A percentile compares a stretch with the other conserved stretches of the same genome.
phyloP scores from a whole-genome alignment of 2,113 vertebrate genomes.

The Campylomormyrus numenius region DNA sequence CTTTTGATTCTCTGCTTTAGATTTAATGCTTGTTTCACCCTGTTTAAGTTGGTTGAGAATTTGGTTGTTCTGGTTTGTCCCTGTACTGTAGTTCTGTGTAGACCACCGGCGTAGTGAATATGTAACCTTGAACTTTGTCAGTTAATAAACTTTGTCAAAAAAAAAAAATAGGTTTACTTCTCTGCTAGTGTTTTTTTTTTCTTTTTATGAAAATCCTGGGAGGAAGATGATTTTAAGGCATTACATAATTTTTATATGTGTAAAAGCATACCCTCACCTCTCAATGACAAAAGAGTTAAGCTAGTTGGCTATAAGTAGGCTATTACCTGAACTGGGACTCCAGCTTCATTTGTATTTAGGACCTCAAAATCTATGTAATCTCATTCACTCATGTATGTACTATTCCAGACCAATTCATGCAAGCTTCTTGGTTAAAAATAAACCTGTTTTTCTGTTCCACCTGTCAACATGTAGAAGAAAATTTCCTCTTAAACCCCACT shows the following conservation, averaged over 20 bases:
- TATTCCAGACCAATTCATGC: not conserved
- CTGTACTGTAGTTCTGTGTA: slow-evolving; percentile 11
- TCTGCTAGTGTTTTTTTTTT: not conserved
- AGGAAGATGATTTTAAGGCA: not conserved
- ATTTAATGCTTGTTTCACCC: not conserved
- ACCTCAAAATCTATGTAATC: not conserved
- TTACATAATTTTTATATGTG: not conserved
- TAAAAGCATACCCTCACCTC: not conserved
- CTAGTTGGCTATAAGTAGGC: not conserved
- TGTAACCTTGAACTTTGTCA: slow-evolving; percentile 1
- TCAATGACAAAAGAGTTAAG: not conserved
- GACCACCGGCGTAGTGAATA: slow-evolving; percentile 10
- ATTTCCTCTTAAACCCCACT: not conserved
- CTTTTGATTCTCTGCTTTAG: not conserved
- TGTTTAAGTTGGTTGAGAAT: not conserved
- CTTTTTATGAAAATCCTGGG: not conserved
- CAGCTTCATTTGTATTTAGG: not conserved
- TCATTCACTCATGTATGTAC: not conserved
- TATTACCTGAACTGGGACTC: not conserved
- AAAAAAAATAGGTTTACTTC: not conserved
- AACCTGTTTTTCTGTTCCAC: not conserved
- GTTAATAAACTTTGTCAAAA: slow-evolving; percentile 13
- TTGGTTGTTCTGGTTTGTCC: not conserved
- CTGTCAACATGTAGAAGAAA: not conserved
- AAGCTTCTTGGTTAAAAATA: not conserved